Evolutionary conservation across 2,888 invertebrate species (phyloP).

Genomic region (Sinotaia quadrata): DNA sequence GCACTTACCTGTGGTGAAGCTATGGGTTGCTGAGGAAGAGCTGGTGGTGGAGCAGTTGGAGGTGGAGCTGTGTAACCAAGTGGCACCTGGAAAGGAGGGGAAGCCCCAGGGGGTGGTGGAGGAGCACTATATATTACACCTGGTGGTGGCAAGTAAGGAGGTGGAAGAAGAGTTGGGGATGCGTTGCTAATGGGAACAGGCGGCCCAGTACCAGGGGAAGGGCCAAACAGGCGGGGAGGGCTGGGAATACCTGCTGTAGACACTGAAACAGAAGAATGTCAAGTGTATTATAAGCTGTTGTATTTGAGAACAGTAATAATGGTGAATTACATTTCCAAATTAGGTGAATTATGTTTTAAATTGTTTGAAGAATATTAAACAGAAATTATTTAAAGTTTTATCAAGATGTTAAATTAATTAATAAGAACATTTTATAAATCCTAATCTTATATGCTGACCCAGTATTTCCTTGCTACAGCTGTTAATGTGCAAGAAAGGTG

Average conservation of each 20-base stretch:
- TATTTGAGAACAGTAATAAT: too few relatives aligned
- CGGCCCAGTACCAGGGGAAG: conserved; percentile 35
- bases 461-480: too few relatives aligned
- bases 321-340: too few relatives aligned
- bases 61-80: conserved; percentile 48
- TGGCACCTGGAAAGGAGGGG: conserved; percentile 42
- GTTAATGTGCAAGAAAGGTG: too few relatives aligned
- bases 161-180: conserved; percentile 35
- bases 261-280: conserved; percentile 31
- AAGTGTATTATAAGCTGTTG: too few relatives aligned
- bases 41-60: conserved; percentile 32
- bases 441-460: too few relatives aligned
- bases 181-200: conserved; percentile 33
- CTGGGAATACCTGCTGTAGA: conserved; percentile 38
- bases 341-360: too few relatives aligned
- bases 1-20: conserved; percentile 10
- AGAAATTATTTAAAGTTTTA: too few relatives aligned
- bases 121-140: conserved; percentile 48
- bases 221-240: conserved; percentile 38
- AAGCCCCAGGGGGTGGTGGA: conserved; percentile 40
- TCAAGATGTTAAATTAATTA: too few relatives aligned
- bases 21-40: conserved; percentile 13
- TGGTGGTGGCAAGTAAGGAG: conserved; percentile 35
- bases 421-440: too few relatives aligned
- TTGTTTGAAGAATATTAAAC: too few relatives aligned